A percentile compares a stretch with the other conserved stretches of the same genome.
Evolutionary conservation across 2,888 invertebrate species (phyloP).

Genomic region (Sussaba pulchella): DNA sequence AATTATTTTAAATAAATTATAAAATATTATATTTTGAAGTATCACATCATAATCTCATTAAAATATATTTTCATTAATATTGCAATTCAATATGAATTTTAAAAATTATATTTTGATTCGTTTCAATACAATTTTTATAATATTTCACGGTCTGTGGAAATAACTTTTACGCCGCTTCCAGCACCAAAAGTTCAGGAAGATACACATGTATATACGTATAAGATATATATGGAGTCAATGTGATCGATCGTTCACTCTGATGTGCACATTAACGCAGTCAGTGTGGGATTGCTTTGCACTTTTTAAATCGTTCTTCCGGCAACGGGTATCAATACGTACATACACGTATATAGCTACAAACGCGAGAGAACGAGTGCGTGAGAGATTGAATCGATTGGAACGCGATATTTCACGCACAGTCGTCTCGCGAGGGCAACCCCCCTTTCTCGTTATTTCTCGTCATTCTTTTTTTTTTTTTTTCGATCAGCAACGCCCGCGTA

Average conservation of each 20-base stretch:
- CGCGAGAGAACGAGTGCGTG: too few relatives aligned
- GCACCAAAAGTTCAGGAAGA: slow-evolving; percentile 44
- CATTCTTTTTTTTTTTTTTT: slow-evolving; percentile 54
- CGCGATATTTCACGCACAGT: slow-evolving; percentile 67
- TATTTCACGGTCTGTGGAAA: not conserved
- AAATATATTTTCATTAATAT: too few relatives aligned
- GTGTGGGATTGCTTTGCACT: slow-evolving; percentile 50
- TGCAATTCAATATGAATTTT: too few relatives aligned
- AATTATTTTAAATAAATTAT: too few relatives aligned
- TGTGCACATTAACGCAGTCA: slow-evolving; percentile 18
- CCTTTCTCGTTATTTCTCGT: slow-evolving; percentile 32
- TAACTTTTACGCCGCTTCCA: not conserved
- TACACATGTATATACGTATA: slow-evolving; percentile 24
- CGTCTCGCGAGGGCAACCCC: slow-evolving; percentile 43
- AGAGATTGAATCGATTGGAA: slow-evolving; percentile 57
- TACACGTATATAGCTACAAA: slow-evolving; percentile 7
- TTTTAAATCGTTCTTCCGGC: slow-evolving; percentile 32
- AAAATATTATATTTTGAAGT: too few relatives aligned
- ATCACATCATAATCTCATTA: too few relatives aligned
- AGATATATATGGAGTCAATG: not conserved
- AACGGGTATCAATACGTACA: not conserved
- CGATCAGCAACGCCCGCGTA: slow-evolving; percentile 57
- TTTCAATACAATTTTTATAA: not conserved
- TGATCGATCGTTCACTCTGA: slow-evolving; percentile 2
- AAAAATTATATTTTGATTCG: not conserved